These are phyloP conservation scores for Drosophila setosimentum DNA, from an alignment of 2,888 invertebrate species.

Conservation along the genomic window DNA sequence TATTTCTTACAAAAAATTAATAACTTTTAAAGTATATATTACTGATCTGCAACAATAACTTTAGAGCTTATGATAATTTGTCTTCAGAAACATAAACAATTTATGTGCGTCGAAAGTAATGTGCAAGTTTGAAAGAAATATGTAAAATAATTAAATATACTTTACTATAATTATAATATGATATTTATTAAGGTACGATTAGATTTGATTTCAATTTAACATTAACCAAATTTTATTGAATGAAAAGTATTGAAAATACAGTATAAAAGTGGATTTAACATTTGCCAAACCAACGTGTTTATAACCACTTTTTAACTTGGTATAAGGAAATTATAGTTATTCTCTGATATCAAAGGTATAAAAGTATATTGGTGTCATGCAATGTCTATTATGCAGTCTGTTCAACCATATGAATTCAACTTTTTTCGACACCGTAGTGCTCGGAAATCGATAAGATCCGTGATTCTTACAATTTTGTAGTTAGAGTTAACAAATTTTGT, in stretches of 20 bases:
- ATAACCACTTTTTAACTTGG: not conserved
- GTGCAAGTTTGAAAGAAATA: not conserved
- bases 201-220: not conserved
- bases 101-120: not conserved
- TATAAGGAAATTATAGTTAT: not conserved
- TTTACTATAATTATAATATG: not conserved
- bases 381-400: not conserved
- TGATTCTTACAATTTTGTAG: not conserved
- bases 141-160: not conserved
- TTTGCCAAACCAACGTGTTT: not conserved
- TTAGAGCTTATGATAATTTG: constrained; percentile 24
- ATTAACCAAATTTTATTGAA: not conserved
- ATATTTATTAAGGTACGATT: not conserved
- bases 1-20: not conserved
- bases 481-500: not conserved
- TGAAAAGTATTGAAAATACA: not conserved
- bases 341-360: not conserved
- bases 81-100: not conserved
- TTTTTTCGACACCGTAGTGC: not conserved
- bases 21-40: constrained; percentile 28
- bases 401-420: not conserved
- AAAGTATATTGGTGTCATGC: not conserved
- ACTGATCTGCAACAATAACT: constrained; percentile 19
- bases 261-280: not conserved
- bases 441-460: not conserved